A percentile compares a stretch with the other conserved stretches of the same genome.
Evolutionary conservation across 2,797 vertebrate species (phyloP).

Genomic region (Erethizon dorsatum): DNA sequence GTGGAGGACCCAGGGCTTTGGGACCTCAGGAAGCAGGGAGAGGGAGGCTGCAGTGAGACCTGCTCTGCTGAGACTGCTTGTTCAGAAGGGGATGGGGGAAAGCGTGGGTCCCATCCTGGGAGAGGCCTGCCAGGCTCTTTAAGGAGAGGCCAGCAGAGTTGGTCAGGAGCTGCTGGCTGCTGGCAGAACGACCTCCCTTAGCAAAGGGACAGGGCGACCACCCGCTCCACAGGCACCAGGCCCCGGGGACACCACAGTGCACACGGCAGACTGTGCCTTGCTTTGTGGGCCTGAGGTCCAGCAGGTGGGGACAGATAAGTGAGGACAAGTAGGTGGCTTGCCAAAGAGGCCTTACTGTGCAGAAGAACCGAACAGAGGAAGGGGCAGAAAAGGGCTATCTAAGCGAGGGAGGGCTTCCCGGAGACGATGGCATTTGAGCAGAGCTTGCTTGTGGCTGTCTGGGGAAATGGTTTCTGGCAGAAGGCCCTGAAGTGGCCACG

Average conservation of each 20-base stretch:
- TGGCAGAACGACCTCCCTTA: background rate
- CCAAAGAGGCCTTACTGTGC: background rate
- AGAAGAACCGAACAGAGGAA: background rate
- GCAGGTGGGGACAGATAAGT: background rate
- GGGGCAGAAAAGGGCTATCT: background rate
- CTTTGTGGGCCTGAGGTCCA: background rate
- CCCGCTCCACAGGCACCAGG: background rate
- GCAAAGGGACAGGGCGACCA: background rate
- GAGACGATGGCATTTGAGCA: background rate
- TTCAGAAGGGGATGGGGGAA: background rate
- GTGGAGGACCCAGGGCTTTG: too few species aligned
- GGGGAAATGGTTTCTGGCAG: background rate
- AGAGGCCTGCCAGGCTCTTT: background rate
- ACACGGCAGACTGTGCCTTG: background rate
- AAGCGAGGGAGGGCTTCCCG: background rate
- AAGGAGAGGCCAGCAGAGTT: background rate
- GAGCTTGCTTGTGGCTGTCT: background rate
- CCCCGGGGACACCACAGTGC: background rate
- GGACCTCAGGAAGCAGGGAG: background rate
- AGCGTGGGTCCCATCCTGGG: background rate
- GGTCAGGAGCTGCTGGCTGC: background rate
- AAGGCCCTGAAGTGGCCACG: background rate
- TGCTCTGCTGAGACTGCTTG: background rate
- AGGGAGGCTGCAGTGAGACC: background rate
- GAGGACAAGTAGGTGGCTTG: background rate